Percentiles rank a stretch among this genome's conserved stretches.
These are phyloP conservation scores for Nerophis ophidion DNA, from an alignment of 2,113 vertebrate genomes.

Conservation along the genomic window DNA sequence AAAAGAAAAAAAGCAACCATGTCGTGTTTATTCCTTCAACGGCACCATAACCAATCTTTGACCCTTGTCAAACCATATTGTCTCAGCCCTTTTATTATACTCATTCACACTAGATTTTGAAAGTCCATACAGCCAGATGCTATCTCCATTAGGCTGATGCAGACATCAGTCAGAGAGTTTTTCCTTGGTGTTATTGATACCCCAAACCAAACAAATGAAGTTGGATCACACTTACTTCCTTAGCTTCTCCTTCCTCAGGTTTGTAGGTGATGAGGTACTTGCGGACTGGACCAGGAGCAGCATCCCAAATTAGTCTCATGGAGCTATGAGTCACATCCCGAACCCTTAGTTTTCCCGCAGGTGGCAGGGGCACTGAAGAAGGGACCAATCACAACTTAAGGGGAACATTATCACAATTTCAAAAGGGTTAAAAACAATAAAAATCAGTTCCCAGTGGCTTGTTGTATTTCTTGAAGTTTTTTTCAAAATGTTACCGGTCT, in stretches of 20 bases:
- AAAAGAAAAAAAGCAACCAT: slow-evolving; percentile 16
- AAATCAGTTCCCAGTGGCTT: no score
- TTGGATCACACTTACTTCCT: slow-evolving; percentile 76
- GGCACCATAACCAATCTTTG: slow-evolving; percentile 7
- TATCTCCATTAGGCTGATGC: slow-evolving; percentile 32
- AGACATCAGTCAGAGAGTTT: slow-evolving; percentile 29
- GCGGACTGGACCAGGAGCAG: slow-evolving; percentile 80
- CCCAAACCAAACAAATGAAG: neutral
- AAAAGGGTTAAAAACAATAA: no score
- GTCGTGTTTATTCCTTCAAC: slow-evolving; percentile 28
- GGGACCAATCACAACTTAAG: neutral
- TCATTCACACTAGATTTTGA: slow-evolving; percentile 21
- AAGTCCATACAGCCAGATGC: slow-evolving; percentile 46
- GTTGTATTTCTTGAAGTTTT: no score
- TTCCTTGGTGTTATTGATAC: neutral
- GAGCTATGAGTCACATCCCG: slow-evolving; percentile 88
- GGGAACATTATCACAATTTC: no score
- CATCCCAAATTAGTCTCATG: slow-evolving; percentile 85
- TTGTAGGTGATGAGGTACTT: slow-evolving; percentile 88
- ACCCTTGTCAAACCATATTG: slow-evolving; percentile 22
- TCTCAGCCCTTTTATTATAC: slow-evolving; percentile 31
- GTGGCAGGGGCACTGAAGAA: slow-evolving; percentile 79
- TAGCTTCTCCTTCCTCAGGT: slow-evolving; percentile 75
- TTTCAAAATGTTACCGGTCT: no score
- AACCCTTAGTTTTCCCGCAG: slow-evolving; percentile 75